phyloP scores from a whole-genome alignment of 2,888 invertebrate genomes.

The Cantharis flavilabris region DNA sequence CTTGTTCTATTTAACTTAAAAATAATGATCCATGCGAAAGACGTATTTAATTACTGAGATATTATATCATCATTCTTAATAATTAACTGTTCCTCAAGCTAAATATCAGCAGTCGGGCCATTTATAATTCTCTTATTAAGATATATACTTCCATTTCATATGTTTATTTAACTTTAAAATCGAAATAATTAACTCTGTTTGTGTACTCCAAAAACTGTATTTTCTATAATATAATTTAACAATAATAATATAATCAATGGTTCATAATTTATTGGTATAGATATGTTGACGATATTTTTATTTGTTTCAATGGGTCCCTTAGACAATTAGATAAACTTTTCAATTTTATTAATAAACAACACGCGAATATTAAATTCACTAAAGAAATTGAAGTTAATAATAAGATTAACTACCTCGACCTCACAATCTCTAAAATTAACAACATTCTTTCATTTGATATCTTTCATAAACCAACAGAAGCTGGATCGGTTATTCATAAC shows the following conservation, averaged over 20 bases:
- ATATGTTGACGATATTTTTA: no score
- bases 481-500: no score
- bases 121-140: conserved; percentile 2
- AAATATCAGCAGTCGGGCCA: neutral
- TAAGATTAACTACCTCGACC: no score
- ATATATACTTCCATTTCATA: neutral
- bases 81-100: conserved; percentile 2
- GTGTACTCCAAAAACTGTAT: neutral
- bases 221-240: neutral
- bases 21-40: neutral
- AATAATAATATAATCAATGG: neutral
- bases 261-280: no score
- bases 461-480: no score
- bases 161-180: neutral
- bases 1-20: neutral
- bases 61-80: neutral
- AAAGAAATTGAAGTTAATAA: no score
- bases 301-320: no score
- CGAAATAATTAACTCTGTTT: neutral
- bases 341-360: no score
- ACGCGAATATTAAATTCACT: no score
- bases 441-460: no score
- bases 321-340: no score
- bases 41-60: conserved; percentile 1
- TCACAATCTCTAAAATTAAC: no score